These are phyloP conservation scores for Epinotia bilunana DNA, from an alignment of 2,888 invertebrate genomes.

Conservation along the genomic window DNA sequence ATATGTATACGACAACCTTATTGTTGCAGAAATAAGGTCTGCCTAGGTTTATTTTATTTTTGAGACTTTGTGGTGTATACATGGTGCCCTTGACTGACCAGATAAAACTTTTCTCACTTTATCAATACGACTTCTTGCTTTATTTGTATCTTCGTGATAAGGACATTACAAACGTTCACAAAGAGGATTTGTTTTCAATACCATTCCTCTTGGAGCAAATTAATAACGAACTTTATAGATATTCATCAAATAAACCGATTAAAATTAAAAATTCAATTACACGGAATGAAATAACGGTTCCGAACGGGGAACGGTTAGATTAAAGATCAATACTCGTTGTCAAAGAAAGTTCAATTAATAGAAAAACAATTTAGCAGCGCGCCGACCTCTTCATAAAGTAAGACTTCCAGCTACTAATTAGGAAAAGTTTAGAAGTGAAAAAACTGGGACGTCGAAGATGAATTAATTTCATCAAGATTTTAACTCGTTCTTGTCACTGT, in stretches of 20 bases:
- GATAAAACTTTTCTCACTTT: too few relatives aligned
- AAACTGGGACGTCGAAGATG: slow-evolving; percentile 60
- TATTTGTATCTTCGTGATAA: background rate
- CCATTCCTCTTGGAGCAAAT: background rate
- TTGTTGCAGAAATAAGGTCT: too few relatives aligned
- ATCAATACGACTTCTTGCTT: background rate
- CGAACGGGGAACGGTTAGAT: slow-evolving; percentile 42
- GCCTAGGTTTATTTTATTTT: too few relatives aligned
- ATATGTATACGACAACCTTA: too few relatives aligned
- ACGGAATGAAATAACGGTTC: slow-evolving; percentile 9
- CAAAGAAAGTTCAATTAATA: slow-evolving; percentile 51
- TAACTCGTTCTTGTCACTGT: slow-evolving; percentile 55
- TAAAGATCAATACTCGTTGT: slow-evolving; percentile 50
- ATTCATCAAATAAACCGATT: background rate
- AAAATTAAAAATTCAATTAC: slow-evolving; percentile 21
- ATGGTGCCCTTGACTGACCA: too few relatives aligned
- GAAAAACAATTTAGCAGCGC: slow-evolving; percentile 49
- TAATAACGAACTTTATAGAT: background rate
- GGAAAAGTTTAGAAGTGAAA: slow-evolving; percentile 54
- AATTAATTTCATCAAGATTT: slow-evolving; percentile 68
- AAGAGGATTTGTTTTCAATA: background rate
- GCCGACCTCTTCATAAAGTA: slow-evolving; percentile 46
- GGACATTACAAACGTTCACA: background rate
- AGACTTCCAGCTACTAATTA: slow-evolving; percentile 55
- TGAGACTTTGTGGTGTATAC: too few relatives aligned